Evolutionary conservation across 2,888 invertebrate species (phyloP), one percentile per base, ranked within the genome.

Genomic region (Torymus tubicola): DNA sequence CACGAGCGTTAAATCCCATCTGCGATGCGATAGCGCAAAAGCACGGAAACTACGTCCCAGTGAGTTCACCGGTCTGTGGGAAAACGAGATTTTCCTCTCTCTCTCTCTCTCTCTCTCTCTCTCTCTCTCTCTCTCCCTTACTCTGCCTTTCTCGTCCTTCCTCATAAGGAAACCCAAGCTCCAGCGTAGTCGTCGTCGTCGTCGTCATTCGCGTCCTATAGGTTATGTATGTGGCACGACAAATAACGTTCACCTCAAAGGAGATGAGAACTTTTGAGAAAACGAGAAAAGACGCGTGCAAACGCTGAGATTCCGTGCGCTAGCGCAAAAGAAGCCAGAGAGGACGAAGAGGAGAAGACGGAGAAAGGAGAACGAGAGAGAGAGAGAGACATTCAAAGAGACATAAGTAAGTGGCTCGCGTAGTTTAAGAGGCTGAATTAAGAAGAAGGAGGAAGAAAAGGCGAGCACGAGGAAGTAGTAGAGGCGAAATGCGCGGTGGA

Each of bases 161-260:
- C 57, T 70, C 63, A 58, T 69, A 69, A 69, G 57, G 16, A 55
- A 55, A 12, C 11, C 16, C n/a, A 55, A 53, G 13, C 57, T 58
- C n/a, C 21, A 10, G 55, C 24, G 53, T 53, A 5, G 63, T 31
- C 58, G 55, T 0, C 50, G 57, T 14, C 42, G 16, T 21, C 60
- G 69, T 31, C 61, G 21, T 73, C 58, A 53, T 68, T 60, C 31
- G 31, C 61, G 5, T 65, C 61, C 14, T 79, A 64, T 69, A 75
- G 80, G 31, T 70, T 75, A 74, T 65, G 67, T 24, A 55, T 65
- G 57, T 67, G 52, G 5, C 71, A 68, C 63, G 57, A 64, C 67
- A 74, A 81, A 81, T 77, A 68, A 64, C 57, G 52, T 61, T 65
- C 64, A 50, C 52, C 50, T 81, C 81, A 74, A 75, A 75, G 75